Evolutionary conservation across 2,797 vertebrate species (phyloP).

Genomic region (Scyliorhinus canicula): DNA sequence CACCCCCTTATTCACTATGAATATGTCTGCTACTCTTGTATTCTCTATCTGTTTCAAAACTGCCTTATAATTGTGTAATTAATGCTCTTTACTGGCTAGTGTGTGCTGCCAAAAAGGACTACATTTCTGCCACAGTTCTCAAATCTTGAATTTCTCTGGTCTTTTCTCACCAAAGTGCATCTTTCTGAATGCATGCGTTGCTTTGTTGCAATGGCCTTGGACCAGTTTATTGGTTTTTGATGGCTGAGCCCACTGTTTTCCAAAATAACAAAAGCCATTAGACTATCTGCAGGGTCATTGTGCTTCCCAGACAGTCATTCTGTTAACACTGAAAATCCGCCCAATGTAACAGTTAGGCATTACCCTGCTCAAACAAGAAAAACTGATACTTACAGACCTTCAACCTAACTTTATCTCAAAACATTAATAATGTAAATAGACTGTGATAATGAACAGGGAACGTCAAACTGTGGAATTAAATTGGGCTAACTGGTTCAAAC

Average conservation of each 20-base stretch:
- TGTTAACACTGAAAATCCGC: background rate
- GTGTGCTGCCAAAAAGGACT: constrained; percentile 7
- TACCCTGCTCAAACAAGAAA: background rate
- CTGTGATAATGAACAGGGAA: background rate
- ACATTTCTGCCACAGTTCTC: background rate
- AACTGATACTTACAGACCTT: background rate
- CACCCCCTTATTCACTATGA: background rate
- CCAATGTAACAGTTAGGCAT: background rate
- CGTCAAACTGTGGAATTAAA: background rate
- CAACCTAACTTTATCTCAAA: background rate
- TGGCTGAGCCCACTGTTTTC: background rate
- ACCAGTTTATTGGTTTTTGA: background rate
- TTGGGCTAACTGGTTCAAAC: background rate
- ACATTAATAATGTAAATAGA: background rate
- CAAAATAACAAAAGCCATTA: background rate
- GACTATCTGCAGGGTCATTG: background rate
- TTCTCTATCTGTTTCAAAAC: background rate
- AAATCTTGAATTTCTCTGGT: background rate
- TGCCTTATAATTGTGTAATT: background rate
- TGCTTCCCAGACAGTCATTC: constrained; percentile 18
- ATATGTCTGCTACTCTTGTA: background rate
- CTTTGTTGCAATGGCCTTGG: background rate
- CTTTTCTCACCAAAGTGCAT: background rate
- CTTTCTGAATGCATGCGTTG: background rate
- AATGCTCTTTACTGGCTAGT: background rate